Conservation (phyloP, 2,888 invertebrate species). For the Leptogaster cylindrica region DNA sequence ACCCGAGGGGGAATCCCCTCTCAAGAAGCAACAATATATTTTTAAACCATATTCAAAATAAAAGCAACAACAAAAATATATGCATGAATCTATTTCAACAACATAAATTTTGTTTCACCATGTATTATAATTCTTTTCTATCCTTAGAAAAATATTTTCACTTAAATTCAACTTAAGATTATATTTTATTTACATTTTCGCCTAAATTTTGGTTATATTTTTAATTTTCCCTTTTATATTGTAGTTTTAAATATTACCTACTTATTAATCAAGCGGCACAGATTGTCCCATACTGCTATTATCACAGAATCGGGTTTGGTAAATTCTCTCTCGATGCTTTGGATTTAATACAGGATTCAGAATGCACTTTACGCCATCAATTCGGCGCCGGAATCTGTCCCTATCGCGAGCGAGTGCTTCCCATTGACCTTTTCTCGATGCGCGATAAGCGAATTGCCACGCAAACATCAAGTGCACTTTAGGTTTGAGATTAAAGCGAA, state of each 20-base stretch:
- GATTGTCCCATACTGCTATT: conserved; percentile 18
- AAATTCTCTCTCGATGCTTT: conserved; percentile 57
- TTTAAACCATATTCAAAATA: too few species aligned
- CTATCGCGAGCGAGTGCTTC: conserved; percentile 66
- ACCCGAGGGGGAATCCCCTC: too few species aligned
- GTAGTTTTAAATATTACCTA: not conserved
- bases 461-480: conserved; percentile 67
- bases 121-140: too few species aligned
- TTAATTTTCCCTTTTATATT: not conserved
- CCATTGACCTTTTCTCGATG: conserved; percentile 69
- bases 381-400: conserved; percentile 55
- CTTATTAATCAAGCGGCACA: not conserved
- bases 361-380: conserved; percentile 52
- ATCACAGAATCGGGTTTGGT: conserved; percentile 54
- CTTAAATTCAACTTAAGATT: too few species aligned
- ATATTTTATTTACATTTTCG: too few species aligned
- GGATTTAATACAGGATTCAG: conserved; percentile 54
- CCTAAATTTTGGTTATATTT: too few species aligned
- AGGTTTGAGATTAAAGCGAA: conserved; percentile 66
- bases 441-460: conserved; percentile 69
- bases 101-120: too few species aligned
- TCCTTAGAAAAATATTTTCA: too few species aligned
- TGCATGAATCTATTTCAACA: too few species aligned
- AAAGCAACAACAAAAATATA: too few species aligned
- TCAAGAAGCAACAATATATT: too few species aligned